Conservation (phyloP, 2,888 invertebrate species). For the Autographa gamma region DNA sequence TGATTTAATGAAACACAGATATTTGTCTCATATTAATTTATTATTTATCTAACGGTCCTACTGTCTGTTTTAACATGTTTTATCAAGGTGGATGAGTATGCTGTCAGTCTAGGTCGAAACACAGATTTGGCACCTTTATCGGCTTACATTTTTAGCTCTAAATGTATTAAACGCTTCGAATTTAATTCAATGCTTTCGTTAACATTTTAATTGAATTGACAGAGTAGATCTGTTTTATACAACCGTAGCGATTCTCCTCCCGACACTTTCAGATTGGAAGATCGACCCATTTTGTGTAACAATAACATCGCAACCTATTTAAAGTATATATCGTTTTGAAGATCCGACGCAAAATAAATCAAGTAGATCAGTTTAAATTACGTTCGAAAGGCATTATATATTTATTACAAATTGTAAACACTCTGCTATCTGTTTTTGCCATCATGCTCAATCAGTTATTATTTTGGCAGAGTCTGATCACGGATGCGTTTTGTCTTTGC, state of each 20-base stretch:
- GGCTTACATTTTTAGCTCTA: slow-evolving; percentile 52
- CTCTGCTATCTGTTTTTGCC: slow-evolving; percentile 60
- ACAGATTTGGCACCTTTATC: slow-evolving; percentile 63
- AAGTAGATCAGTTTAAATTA: slow-evolving; percentile 35
- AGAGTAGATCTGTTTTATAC: slow-evolving; percentile 21
- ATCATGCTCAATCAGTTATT: slow-evolving; percentile 73
- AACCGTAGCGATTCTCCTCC: slow-evolving; percentile 21
- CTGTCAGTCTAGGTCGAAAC: slow-evolving; percentile 64
- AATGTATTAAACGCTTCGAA: slow-evolving; percentile 28
- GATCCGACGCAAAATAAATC: slow-evolving; percentile 14
- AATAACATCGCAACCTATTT: slow-evolving; percentile 57
- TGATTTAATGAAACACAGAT: too few relatives aligned
- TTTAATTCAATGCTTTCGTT: not conserved
- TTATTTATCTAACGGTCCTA: too few relatives aligned
- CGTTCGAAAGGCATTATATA: slow-evolving; percentile 31
- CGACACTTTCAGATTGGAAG: slow-evolving; percentile 30
- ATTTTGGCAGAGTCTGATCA: slow-evolving; percentile 81
- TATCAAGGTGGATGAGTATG: slow-evolving; percentile 65
- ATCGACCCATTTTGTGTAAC: slow-evolving; percentile 51
- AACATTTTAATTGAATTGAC: slow-evolving; percentile 34
- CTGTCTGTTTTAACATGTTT: slow-evolving; percentile 59
- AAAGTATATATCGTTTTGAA: slow-evolving; percentile 35
- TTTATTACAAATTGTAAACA: slow-evolving; percentile 69
- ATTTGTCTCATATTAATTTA: too few relatives aligned
- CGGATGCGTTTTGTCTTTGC: slow-evolving; percentile 81